Base-by-base conservation (phyloP, 2,797 vertebrate genomes). In the Gobionotothen gibberifrons region DNA sequence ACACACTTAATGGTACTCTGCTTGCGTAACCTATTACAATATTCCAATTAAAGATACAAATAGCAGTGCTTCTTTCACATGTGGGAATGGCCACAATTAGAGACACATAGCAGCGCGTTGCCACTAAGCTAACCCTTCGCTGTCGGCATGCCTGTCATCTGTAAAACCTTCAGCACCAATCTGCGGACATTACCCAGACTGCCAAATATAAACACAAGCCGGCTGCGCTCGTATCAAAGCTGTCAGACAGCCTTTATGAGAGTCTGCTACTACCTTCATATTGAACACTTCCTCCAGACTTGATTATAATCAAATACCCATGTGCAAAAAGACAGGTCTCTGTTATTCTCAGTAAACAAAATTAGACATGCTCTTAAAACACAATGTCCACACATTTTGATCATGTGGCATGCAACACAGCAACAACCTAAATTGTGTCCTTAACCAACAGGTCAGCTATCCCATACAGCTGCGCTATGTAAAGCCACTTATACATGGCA, bases 121-220 rank as follows among this genome's bases (percentile, higher is more conserved):
- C 70, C 73, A 74, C 73, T 74, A 61, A 86, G 75, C 67, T 42
- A 44, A 16, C 51, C 36, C 59, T 59, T 80, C 71, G 82, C 79
- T 86, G 69, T 82, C 32, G 87, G 82, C 58, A 81, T 86, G 78
- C 65, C 74, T 84, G 86, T 85, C 86, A 85, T 92, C 81, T 87
- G 84, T 82, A 87, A 89, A 88, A 48, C 84, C 83, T 82, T 88
- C 88, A 79, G 54, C 82, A 76, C 66, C 82, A 78, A 86, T 87
- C 79, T 86, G 75, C 16, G 65, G 83, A 90, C 88, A 78, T 83
- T 86, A 80, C 64, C 79, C 85, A 85, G 81, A 55, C 74, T 49
- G 74, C 75, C 89, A 85, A 88, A 87, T 81, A 83, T 89, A 90
- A 89, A 89, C 83, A 89, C 80, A 76, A 71, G 78, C 82, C 83